Conservation (phyloP, 2,888 invertebrate species). For the Epirrita christyi region DNA sequence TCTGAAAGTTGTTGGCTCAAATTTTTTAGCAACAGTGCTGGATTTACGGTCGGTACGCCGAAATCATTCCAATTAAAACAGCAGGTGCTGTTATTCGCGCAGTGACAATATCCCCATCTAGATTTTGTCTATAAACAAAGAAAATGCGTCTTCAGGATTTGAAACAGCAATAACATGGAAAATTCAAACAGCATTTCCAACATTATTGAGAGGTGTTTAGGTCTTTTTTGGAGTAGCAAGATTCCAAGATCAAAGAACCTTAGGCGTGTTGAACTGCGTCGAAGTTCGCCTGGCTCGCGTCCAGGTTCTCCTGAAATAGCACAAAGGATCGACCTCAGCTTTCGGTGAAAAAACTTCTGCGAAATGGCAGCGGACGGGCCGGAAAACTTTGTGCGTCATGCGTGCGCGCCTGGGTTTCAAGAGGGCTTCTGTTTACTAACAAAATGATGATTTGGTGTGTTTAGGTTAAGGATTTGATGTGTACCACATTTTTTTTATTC, state of each 20-base stretch:
- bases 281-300: constrained; percentile 66
- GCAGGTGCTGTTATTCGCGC: constrained; percentile 36
- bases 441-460: constrained; percentile 8
- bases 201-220: constrained; percentile 39
- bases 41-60: constrained; percentile 40
- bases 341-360: constrained; percentile 74
- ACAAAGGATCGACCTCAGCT: constrained; percentile 81
- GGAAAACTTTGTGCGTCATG: constrained; percentile 78
- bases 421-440: constrained; percentile 18
- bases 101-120: constrained; percentile 51
- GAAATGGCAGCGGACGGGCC: constrained; percentile 69
- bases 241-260: constrained; percentile 64
- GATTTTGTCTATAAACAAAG: constrained; percentile 59
- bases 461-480: constrained; percentile 1
- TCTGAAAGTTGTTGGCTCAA: neutral
- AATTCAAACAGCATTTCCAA: constrained; percentile 29
- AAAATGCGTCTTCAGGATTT: constrained; percentile 46
- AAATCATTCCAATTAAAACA: constrained; percentile 37
- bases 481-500: neutral
- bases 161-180: constrained; percentile 43
- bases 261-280: constrained; percentile 66
- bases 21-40: constrained; percentile 10
- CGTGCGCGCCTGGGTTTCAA: constrained; percentile 40
- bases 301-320: constrained; percentile 83
- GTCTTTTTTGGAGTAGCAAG: constrained; percentile 43